Evolutionary conservation across 1,140 invertebrate species (phyloP).

Genomic region (Calosoma granatense): DNA sequence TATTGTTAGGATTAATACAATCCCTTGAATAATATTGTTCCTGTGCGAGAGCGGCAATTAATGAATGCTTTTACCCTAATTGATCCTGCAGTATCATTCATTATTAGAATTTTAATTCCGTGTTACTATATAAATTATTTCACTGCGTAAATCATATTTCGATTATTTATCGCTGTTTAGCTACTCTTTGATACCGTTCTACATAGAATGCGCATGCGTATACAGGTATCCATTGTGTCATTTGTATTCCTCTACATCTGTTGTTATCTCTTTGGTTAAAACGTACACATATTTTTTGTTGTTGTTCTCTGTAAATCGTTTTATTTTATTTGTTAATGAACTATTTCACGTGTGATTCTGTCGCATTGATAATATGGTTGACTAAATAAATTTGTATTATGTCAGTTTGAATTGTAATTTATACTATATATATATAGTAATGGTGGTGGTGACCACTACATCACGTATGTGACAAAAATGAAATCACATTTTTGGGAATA

Average conservation of each 20-base stretch:
- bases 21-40: slow-evolving; percentile 3
- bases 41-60: neutral
- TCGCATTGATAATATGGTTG: too few species aligned
- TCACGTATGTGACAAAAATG: neutral
- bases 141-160: neutral
- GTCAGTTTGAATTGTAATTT: too few species aligned
- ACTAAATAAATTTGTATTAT: too few species aligned
- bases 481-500: neutral
- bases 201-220: too few species aligned
- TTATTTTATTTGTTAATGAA: neutral
- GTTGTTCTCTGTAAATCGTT: too few species aligned
- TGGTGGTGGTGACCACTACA: neutral
- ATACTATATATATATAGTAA: too few species aligned
- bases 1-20: slow-evolving; percentile 5
- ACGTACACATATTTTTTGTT: too few species aligned
- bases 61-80: slow-evolving; percentile 5
- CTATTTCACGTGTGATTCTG: neutral
- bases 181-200: too few species aligned
- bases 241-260: too few species aligned
- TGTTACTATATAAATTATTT: neutral
- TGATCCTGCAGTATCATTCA: neutral
- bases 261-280: too few species aligned
- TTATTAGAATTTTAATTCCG: neutral
- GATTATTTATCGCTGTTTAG: too few species aligned
- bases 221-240: too few species aligned